Evolutionary conservation across 1,140 invertebrate genomes (phyloP), one percentile per base, ranked within the genome.

Genomic region (Ylistrum balloti): DNA sequence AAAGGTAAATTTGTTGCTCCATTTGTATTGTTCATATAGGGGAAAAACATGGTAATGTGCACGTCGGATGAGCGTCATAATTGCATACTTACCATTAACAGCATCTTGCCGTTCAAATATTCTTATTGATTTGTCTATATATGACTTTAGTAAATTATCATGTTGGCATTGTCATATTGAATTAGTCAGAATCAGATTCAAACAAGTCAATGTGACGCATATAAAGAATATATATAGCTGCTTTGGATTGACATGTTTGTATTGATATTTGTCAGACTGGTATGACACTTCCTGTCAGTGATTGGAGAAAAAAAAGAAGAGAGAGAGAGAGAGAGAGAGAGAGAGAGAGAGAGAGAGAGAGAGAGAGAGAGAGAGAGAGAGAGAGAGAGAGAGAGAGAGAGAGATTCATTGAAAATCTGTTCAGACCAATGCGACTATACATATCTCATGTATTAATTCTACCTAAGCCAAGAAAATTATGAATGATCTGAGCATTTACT

Each of bases 1-100:
- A 74, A 74, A 74, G 56, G 56, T 74, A n/a, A 28, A 74, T 74
- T 5, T n/a, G 9, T 74, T 74, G 56, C n/a, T 74, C 28, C 28
- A 74, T 74, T 74, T 74, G 56, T n/a, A 74, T 74, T 74, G 56
- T 74, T 74, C 56, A n/a, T 28, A 74, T 74, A 74, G n/a, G 56
- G 56, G 9, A 28, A 74, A 74, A 28, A 74, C 56, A 74, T 74
- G 28, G 56, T 17, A 74, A 74, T 28, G 13, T 74, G 56, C 56
- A 74, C 56, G 56, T 74, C 56, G 28, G 56, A 17, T 74, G 5
- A 28, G 22, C n/a, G 56, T 28, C 56, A 74, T 74, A 74, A 74
- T 74, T 74, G n/a, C 11, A 74, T 28, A 74, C 56, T 28, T 74
- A 74, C 56, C 28, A 28, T 28, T n/a, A 28, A 74, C 20, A 28